These are phyloP conservation scores for Pseudomugil tenellus DNA, from an alignment of 2,797 vertebrate species.

Conservation along the genomic window DNA sequence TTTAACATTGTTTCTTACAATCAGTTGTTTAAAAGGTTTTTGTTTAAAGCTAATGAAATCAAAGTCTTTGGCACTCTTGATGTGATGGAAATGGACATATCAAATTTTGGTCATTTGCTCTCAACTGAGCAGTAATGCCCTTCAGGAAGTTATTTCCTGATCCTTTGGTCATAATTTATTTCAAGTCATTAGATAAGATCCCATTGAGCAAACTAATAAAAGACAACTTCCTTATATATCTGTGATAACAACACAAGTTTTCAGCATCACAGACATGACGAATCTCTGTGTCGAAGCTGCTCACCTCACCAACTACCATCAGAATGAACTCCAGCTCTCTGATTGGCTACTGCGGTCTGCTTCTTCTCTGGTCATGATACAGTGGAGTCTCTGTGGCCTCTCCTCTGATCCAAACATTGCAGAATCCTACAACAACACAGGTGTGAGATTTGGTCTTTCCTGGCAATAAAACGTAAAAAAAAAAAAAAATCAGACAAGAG, in stretches of 20 bases:
- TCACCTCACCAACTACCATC: constrained; percentile 11
- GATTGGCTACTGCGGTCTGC: not conserved
- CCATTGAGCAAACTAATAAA: not conserved
- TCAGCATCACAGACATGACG: not conserved
- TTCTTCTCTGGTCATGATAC: constrained; percentile 52
- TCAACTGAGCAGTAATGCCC: constrained; percentile 10
- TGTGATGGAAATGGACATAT: not conserved
- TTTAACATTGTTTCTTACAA: not conserved
- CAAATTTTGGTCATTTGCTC: not conserved
- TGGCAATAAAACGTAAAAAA: constrained; percentile 6
- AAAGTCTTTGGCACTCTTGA: constrained; percentile 1
- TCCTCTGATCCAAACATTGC: constrained; percentile 70
- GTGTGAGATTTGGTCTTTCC: not conserved
- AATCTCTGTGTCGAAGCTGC: constrained; percentile 16
- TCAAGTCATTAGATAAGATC: constrained; percentile 2
- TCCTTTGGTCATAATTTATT: constrained; percentile 23
- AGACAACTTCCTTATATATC: not conserved
- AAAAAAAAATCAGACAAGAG: not conserved
- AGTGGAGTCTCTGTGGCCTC: constrained; percentile 36
- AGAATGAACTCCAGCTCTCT: not conserved
- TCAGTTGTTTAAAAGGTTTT: not conserved
- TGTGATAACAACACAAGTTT: not conserved
- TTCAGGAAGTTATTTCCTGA: constrained; percentile 21
- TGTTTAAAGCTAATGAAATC: not conserved
- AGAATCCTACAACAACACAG: constrained; percentile 68